phyloP scores from a whole-genome alignment of 2,888 invertebrate species.

The Geophilus truncorum region DNA sequence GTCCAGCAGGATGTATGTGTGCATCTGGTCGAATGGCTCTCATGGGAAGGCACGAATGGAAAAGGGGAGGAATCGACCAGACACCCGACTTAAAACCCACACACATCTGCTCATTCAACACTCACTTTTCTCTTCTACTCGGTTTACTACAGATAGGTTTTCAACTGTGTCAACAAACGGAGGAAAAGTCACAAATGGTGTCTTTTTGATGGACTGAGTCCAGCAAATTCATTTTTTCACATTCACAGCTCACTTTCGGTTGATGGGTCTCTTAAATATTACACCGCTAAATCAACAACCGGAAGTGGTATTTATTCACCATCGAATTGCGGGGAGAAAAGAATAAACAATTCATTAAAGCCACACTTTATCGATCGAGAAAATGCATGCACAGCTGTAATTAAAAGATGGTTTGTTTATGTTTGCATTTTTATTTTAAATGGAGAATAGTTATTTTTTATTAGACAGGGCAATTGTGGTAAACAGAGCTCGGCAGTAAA shows the following conservation, averaged over 20 bases:
- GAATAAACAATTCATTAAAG: no score
- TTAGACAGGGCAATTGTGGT: neutral
- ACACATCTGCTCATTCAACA: neutral
- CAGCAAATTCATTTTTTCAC: no score
- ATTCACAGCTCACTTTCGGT: no score
- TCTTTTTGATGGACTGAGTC: neutral
- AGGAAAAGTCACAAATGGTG: neutral
- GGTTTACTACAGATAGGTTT: neutral
- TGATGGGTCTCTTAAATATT: no score
- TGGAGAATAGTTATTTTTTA: neutral
- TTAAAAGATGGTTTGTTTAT: neutral
- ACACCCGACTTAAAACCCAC: neutral
- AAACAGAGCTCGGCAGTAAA: neutral
- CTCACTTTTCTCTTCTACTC: neutral
- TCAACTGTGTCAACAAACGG: neutral
- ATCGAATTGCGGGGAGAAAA: no score
- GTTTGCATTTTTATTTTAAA: neutral
- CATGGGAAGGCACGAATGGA: neutral
- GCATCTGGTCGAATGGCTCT: slow-evolving; percentile 14
- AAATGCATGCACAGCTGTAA: no score
- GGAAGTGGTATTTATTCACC: no score
- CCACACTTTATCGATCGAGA: no score
- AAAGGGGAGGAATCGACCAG: slow-evolving; percentile 4
- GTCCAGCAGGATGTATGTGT: slow-evolving; percentile 2
- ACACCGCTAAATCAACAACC: no score